A percentile compares a stretch with the other conserved stretches of the same genome.
Evolutionary conservation across 2,113 vertebrate species (phyloP).

Genomic region (Piprites chloris): DNA sequence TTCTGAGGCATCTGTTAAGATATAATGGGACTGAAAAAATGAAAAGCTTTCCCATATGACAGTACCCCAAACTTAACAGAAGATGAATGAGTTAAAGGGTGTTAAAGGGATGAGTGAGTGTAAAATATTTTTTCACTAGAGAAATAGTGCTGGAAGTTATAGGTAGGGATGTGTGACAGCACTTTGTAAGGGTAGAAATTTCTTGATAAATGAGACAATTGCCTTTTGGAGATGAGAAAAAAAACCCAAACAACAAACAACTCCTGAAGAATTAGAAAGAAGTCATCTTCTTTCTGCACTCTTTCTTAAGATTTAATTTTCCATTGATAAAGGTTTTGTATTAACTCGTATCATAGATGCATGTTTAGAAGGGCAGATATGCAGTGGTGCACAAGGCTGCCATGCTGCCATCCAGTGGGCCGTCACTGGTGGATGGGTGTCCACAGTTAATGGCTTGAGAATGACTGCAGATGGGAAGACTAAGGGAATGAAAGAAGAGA

Average conservation of each 20-base stretch:
- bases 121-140: neutral
- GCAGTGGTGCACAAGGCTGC: neutral
- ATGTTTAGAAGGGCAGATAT: neutral
- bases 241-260: fast-evolving
- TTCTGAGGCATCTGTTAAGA: neutral
- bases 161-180: neutral
- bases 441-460: neutral
- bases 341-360: neutral
- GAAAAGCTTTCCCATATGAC: neutral
- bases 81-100: too few species aligned
- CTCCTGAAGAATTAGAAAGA: neutral
- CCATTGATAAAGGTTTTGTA: neutral
- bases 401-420: neutral
- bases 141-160: neutral
- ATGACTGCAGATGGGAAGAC: neutral
- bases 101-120: neutral
- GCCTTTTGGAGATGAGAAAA: neutral
- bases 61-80: neutral
- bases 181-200: neutral
- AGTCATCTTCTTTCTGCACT: neutral
- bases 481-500: neutral
- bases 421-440: neutral
- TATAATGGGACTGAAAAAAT: neutral
- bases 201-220: neutral
- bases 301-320: neutral